Evolutionary conservation across 2,888 invertebrate species (phyloP).

Genomic region (Lycaena phlaeas): DNA sequence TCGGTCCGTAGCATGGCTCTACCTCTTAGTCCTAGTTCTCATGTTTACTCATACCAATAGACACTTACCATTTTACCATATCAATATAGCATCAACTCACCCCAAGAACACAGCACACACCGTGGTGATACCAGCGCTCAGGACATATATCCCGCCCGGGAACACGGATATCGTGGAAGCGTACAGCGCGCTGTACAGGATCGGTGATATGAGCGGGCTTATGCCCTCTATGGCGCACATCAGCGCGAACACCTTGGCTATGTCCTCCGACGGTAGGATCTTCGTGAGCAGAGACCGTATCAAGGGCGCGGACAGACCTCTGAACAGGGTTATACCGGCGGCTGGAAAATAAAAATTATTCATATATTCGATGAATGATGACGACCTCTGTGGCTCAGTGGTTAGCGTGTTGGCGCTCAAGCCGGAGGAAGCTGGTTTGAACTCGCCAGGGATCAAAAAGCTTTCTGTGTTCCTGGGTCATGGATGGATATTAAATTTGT

Average conservation of each 20-base stretch:
- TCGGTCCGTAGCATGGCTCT: too few species aligned
- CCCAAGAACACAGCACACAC: slow-evolving; percentile 56
- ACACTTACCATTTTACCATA: too few species aligned
- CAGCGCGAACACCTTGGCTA: slow-evolving; percentile 80
- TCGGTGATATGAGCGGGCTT: slow-evolving; percentile 74
- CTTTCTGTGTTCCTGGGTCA: too few species aligned
- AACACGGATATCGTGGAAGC: slow-evolving; percentile 65
- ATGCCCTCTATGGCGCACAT: slow-evolving; percentile 77
- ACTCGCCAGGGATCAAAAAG: too few species aligned
- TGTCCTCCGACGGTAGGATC: slow-evolving; percentile 71
- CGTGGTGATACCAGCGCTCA: slow-evolving; percentile 60
- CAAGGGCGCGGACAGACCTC: slow-evolving; percentile 70
- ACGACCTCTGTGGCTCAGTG: too few species aligned
- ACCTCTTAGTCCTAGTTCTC: too few species aligned
- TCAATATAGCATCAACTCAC: slow-evolving; percentile 70
- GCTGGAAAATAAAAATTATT: slow-evolving; percentile 36
- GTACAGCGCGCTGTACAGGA: slow-evolving; percentile 78
- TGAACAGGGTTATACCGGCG: slow-evolving; percentile 58
- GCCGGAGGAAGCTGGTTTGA: too few species aligned
- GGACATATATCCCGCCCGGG: slow-evolving; percentile 74
- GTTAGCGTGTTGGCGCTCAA: too few species aligned
- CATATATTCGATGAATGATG: too few species aligned
- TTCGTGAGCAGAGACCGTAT: slow-evolving; percentile 75
- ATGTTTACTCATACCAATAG: too few species aligned
- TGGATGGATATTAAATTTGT: too few species aligned